phyloP scores from a whole-genome alignment of 2,113 vertebrate genomes.

The Sula dactylatra region DNA sequence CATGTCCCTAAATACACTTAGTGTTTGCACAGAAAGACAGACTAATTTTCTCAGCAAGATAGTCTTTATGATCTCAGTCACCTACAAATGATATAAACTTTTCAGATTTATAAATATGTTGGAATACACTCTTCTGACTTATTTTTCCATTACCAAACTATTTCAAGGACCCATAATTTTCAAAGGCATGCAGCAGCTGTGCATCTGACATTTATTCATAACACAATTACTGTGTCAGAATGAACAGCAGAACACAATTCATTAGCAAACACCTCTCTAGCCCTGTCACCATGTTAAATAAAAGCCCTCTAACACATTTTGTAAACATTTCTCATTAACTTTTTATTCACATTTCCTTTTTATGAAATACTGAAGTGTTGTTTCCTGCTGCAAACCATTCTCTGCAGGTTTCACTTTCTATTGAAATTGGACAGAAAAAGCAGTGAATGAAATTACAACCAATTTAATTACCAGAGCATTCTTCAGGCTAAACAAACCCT shows the following conservation, averaged over 20 bases:
- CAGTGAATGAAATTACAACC: neutral
- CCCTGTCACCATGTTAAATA: neutral
- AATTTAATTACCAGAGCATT: neutral
- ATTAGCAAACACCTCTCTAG: neutral
- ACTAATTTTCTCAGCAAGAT: neutral
- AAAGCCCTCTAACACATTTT: neutral
- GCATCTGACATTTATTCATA: neutral
- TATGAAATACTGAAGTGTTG: neutral
- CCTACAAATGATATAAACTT: neutral
- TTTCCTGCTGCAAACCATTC: neutral
- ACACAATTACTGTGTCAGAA: neutral
- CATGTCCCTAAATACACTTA: neutral
- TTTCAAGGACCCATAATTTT: neutral
- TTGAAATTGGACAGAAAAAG: neutral
- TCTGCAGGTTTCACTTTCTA: neutral
- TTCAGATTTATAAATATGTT: neutral
- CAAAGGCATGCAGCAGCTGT: neutral
- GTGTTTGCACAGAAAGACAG: neutral
- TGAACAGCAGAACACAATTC: neutral
- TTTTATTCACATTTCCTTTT: neutral
- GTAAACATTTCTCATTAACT: neutral
- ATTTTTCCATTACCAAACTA: neutral
- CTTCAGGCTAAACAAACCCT: neutral
- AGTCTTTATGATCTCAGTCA: neutral
- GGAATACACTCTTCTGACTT: neutral